A percentile compares a stretch with the other conserved stretches of the same genome.
Evolutionary conservation across 2,113 vertebrate genomes (phyloP).

Genomic region (Craseonycteris thonglongyai): DNA sequence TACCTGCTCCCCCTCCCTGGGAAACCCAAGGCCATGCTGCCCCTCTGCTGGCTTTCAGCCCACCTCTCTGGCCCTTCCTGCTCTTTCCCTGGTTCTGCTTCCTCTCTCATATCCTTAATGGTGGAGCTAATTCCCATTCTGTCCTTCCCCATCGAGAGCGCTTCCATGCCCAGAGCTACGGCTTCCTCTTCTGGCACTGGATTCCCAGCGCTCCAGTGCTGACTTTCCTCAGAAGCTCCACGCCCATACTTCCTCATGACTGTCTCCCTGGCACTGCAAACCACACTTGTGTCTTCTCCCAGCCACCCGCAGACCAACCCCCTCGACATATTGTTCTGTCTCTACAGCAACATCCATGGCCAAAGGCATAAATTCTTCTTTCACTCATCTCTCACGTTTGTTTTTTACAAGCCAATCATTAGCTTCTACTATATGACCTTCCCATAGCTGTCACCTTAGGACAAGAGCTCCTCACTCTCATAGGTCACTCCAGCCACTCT

Average conservation of each 20-base stretch:
- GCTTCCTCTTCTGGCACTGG: no score
- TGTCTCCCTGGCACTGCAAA: neutral
- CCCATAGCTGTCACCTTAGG: neutral
- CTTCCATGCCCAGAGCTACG: neutral
- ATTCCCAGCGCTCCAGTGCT: neutral
- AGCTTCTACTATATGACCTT: neutral
- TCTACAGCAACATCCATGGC: fast-evolving
- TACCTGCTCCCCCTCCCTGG: neutral
- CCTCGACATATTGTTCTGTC: neutral
- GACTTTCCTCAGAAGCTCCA: neutral
- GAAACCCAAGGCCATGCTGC: neutral
- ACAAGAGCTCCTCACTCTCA: neutral
- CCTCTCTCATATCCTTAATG: neutral
- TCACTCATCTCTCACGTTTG: neutral
- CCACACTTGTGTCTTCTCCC: neutral
- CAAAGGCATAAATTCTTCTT: neutral
- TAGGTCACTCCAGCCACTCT: neutral
- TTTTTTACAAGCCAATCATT: neutral
- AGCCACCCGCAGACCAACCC: no score
- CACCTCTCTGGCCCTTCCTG: conserved; percentile 41
- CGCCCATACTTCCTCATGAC: neutral
- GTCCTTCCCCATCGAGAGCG: neutral
- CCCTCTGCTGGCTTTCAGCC: neutral
- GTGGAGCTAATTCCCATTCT: neutral
- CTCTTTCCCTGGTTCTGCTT: neutral